Conservation (phyloP, 2,888 invertebrate genomes). For the Apoda limacodes region DNA sequence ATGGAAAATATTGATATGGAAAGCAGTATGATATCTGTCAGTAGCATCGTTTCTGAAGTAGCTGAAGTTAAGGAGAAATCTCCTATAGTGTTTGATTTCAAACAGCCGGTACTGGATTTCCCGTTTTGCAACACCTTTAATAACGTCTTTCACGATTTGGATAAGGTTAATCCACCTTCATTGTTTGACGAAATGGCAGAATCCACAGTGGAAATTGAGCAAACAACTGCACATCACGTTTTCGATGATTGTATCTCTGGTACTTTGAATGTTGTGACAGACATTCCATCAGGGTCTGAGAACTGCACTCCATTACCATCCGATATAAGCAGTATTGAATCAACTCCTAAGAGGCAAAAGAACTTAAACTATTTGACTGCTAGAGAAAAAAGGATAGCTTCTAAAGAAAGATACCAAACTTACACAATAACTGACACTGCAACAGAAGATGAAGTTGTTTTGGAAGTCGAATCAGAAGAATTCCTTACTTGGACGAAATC, state of each 20-base stretch:
- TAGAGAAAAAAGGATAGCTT: slow-evolving; percentile 79
- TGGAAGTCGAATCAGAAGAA: slow-evolving; percentile 42
- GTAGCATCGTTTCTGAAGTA: slow-evolving; percentile 84
- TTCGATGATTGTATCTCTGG: slow-evolving; percentile 71
- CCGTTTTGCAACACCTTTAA: slow-evolving; percentile 49
- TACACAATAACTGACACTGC: slow-evolving; percentile 78
- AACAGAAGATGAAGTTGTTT: slow-evolving; percentile 34
- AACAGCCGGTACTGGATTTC: slow-evolving; percentile 66
- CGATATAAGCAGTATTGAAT: slow-evolving; percentile 80
- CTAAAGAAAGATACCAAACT: slow-evolving; percentile 85
- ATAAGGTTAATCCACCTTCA: slow-evolving; percentile 79
- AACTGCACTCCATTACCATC: slow-evolving; percentile 75
- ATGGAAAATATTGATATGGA: slow-evolving; percentile 85
- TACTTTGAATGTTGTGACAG: slow-evolving; percentile 68
- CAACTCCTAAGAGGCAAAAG: slow-evolving; percentile 76
- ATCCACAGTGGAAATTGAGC: slow-evolving; percentile 62
- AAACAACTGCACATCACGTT: slow-evolving; percentile 66
- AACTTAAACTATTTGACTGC: slow-evolving; percentile 73
- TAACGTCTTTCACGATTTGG: slow-evolving; percentile 69
- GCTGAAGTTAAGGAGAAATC: slow-evolving; percentile 67
- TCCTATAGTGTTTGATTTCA: slow-evolving; percentile 68
- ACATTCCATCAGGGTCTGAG: slow-evolving; percentile 65
- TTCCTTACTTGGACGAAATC: slow-evolving; percentile 58
- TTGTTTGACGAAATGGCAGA: slow-evolving; percentile 79
- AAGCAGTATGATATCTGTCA: slow-evolving; percentile 85